A percentile compares a stretch with the other conserved stretches of the same genome.
phyloP scores from a whole-genome alignment of 1,140 invertebrate genomes.

The Araneus ventricosus region DNA sequence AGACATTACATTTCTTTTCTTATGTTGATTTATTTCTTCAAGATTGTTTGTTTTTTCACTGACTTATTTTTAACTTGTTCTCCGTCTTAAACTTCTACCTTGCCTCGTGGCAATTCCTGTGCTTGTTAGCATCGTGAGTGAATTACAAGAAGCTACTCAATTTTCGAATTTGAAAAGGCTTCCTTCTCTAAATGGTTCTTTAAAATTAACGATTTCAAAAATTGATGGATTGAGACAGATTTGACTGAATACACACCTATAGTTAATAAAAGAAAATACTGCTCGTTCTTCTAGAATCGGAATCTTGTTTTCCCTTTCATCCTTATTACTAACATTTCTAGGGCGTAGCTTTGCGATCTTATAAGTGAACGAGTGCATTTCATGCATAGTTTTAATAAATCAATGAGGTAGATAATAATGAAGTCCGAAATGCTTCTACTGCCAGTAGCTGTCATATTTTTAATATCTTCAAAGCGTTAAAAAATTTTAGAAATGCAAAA shows the following conservation, averaged over 20 bases:
- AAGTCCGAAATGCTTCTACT: not conserved
- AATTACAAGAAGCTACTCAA: too few species aligned
- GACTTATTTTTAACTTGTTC: too few species aligned
- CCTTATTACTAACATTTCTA: not conserved
- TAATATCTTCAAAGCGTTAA: too few species aligned
- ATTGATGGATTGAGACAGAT: constrained; percentile 21
- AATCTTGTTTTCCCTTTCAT: not conserved
- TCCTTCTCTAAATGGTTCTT: not conserved
- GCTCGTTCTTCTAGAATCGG: not conserved
- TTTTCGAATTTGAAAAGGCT: not conserved
- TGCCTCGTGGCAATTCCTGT: too few species aligned
- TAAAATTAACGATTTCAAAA: not conserved
- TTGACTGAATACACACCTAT: not conserved
- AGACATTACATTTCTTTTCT: too few species aligned
- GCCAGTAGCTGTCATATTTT: too few species aligned
- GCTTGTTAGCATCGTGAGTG: too few species aligned
- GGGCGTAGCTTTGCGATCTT: not conserved
- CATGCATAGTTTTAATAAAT: constrained; percentile 7
- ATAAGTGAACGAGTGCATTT: not conserved
- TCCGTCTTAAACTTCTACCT: too few species aligned
- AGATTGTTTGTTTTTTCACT: too few species aligned
- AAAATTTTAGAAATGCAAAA: too few species aligned
- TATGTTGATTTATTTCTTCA: too few species aligned
- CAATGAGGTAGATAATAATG: not conserved
- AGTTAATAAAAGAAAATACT: not conserved